A percentile compares a stretch with the other conserved stretches of the same genome.
These are phyloP conservation scores for Bombus sylvicola DNA, from an alignment of 1,140 invertebrate genomes.

Conservation along the genomic window DNA sequence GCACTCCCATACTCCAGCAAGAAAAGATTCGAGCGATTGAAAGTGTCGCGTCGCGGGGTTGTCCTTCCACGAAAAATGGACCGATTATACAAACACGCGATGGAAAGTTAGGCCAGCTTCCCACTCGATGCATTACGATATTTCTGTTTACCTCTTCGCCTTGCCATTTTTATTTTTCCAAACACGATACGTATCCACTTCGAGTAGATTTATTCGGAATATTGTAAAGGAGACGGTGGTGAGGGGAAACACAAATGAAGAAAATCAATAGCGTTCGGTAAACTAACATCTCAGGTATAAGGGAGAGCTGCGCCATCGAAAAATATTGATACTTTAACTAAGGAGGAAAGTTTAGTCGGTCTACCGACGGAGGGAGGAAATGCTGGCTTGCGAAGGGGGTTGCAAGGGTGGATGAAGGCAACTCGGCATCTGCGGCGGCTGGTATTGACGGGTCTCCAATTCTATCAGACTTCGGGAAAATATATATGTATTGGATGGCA, in stretches of 20 bases:
- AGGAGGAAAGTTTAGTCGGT: slow-evolving; percentile 71
- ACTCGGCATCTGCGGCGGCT: slow-evolving; percentile 69
- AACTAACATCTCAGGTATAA: slow-evolving; percentile 69
- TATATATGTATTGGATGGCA: slow-evolving; percentile 72
- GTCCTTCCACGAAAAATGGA: slow-evolving; percentile 14
- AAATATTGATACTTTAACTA: slow-evolving; percentile 78
- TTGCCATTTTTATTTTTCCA: slow-evolving; percentile 23
- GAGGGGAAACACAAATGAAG: slow-evolving; percentile 54
- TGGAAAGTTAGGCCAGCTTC: slow-evolving; percentile 23
- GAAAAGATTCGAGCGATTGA: background rate
- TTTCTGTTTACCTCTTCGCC: slow-evolving; percentile 46
- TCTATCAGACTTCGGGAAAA: slow-evolving; percentile 67
- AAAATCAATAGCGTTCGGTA: slow-evolving; percentile 66
- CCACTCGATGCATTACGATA: background rate
- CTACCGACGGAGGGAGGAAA: slow-evolving; percentile 21
- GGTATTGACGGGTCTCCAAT: slow-evolving; percentile 74
- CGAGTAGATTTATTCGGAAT: slow-evolving; percentile 14
- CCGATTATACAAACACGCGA: slow-evolving; percentile 19
- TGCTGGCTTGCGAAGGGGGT: background rate
- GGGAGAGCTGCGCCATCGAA: slow-evolving; percentile 64
- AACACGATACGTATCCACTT: slow-evolving; percentile 17
- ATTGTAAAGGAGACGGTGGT: background rate
- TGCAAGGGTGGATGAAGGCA: slow-evolving; percentile 5
- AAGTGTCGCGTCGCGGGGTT: background rate
- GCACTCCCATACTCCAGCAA: background rate